A percentile compares a stretch with the other conserved stretches of the same genome.
Conservation (phyloP, 2,797 vertebrate species). For the Enteromius fasciolatus region DNA sequence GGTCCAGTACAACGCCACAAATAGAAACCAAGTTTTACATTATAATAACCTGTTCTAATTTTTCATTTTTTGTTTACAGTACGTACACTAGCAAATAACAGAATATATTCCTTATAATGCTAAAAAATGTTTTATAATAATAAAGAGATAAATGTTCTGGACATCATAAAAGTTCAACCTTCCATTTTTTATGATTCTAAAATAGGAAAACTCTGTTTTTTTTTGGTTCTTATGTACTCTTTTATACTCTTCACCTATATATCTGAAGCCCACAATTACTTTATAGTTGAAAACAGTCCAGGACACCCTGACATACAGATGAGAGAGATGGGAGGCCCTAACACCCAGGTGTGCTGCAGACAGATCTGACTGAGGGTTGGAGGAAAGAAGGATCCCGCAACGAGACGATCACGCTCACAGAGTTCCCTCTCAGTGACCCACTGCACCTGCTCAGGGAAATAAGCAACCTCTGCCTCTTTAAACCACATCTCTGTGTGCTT, state of each 20-base stretch:
- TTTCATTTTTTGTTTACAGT: not conserved
- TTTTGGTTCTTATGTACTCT: not conserved
- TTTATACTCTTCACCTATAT: not conserved
- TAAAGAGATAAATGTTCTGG: no score
- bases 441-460: not conserved
- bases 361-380: slow-evolving; percentile 7
- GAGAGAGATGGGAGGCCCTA: not conserved
- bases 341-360: slow-evolving; percentile 39
- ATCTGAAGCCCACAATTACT: not conserved
- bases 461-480: not conserved
- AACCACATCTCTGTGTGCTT: not conserved
- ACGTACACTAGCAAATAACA: not conserved
- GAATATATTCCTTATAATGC: not conserved
- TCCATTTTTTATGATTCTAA: no score
- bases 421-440: not conserved
- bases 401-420: not conserved
- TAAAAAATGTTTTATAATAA: not conserved
- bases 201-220: no score
- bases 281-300: not conserved
- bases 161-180: no score
- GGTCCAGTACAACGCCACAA: not conserved
- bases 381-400: not conserved
- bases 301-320: slow-evolving; percentile 14
- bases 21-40: not conserved
- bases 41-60: no score